These are phyloP conservation scores for Bibio marci DNA, from an alignment of 2,888 invertebrate genomes.

Conservation along the genomic window DNA sequence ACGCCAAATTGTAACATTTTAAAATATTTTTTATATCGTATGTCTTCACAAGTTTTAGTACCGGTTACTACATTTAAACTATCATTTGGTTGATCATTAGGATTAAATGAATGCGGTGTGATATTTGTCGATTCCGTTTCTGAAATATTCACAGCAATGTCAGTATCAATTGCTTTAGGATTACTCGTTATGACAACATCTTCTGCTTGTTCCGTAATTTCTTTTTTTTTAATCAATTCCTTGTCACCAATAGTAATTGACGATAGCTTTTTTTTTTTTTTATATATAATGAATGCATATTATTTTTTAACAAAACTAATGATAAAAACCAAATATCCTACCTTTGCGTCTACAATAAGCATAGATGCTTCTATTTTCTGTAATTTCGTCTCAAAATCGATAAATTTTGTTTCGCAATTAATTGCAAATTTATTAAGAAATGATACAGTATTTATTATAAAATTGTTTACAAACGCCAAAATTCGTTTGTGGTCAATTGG, in stretches of 20 bases:
- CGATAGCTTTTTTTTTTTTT: too few relatives aligned
- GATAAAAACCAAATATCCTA: constrained; percentile 30
- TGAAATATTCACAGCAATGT: constrained; percentile 12
- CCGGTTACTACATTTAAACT: constrained; percentile 9
- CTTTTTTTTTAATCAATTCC: constrained; percentile 7
- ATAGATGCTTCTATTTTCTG: constrained; percentile 77
- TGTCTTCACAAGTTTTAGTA: constrained; percentile 35
- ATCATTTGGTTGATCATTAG: constrained; percentile 9
- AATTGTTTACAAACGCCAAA: constrained; percentile 83
- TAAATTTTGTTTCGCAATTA: constrained; percentile 71
- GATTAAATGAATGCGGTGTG: constrained; percentile 9
- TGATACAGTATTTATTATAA: constrained; percentile 66
- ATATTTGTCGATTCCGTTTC: constrained; percentile 14
- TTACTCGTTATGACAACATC: constrained; percentile 10
- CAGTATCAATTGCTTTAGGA: constrained; percentile 10
- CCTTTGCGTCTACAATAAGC: constrained; percentile 74
- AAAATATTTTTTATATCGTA: constrained; percentile 58
- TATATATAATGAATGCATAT: too few relatives aligned
- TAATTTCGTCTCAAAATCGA: constrained; percentile 65
- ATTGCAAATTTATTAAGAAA: constrained; percentile 77
- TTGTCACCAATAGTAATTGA: too few relatives aligned
- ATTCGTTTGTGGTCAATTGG: constrained; percentile 81
- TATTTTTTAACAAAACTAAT: too few relatives aligned
- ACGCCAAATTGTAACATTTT: constrained; percentile 86
- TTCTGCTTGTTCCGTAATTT: constrained; percentile 1